Evolutionary conservation across 2,113 vertebrate species (phyloP).

Genomic region (Megaleporinus macrocephalus): DNA sequence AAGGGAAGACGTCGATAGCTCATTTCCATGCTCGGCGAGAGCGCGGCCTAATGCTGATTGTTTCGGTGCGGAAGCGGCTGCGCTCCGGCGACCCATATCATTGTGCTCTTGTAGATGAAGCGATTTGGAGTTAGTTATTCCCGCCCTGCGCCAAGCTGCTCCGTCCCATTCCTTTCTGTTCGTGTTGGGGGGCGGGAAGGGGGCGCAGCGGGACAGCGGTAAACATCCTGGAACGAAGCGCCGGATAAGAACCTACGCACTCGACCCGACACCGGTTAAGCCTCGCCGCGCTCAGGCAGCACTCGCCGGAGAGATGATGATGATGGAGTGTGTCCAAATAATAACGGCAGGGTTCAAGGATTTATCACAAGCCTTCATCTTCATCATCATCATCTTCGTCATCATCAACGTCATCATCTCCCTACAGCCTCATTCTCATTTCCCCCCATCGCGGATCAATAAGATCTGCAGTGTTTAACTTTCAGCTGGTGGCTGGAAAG

Average conservation of each 20-base stretch:
- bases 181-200: no score
- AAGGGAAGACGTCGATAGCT: slow-evolving; percentile 67
- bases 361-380: slow-evolving; percentile 51
- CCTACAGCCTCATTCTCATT: slow-evolving; percentile 66
- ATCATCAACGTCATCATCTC: slow-evolving; percentile 49
- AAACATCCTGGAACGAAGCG: not conserved
- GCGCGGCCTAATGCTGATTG: slow-evolving; percentile 59
- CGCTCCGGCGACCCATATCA: slow-evolving; percentile 69
- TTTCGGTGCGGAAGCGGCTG: slow-evolving; percentile 61
- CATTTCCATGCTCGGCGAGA: slow-evolving; percentile 66
- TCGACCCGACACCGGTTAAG: not conserved
- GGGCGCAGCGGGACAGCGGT: not conserved
- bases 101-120: slow-evolving; percentile 62
- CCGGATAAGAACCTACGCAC: not conserved
- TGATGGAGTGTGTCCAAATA: slow-evolving; percentile 33
- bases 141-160: slow-evolving; percentile 39
- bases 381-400: not conserved
- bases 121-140: slow-evolving; percentile 60
- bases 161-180: slow-evolving; percentile 11
- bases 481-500: slow-evolving; percentile 62
- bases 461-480: slow-evolving; percentile 57
- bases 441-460: slow-evolving; percentile 59
- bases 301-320: not conserved
- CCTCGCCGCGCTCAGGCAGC: not conserved
- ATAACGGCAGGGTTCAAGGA: slow-evolving; percentile 45